Base-by-base conservation (phyloP, 2,888 invertebrate species). In the Oscheius sp. region DNA sequence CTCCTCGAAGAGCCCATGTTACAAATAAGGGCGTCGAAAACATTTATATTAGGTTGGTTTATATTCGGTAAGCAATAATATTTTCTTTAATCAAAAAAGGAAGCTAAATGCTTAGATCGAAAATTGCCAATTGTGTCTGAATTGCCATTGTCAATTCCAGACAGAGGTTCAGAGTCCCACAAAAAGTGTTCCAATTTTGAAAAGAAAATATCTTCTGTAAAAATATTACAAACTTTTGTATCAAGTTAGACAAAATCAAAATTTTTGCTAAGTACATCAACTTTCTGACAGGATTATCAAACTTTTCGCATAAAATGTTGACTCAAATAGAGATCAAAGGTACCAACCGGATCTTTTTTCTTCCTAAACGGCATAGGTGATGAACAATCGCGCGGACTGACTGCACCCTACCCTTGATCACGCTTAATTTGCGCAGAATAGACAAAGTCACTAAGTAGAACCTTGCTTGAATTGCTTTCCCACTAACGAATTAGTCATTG, bases 1-100 rank as follows among this genome's bases (percentile, higher is more conserved):
- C 77, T 42, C 74, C 74, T 20, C 80, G 75, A 5, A 81, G 71
- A 31, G 80, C 80, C 80, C 80, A 81, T 52, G 79, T 71, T 42
- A 81, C 78, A 65, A 81, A 81, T 71, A 81, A 69, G 46, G 78
- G 69, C 50, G 69, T 34, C 69, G 34, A 39, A 64, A 64, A 53
- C n/a, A n/a, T n/a, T n/a, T n/a, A 42, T 42, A 3, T 15, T 42
- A 42, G 15, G 12, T 42, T n/a, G n/a, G n/a, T n/a, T n/a, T n/a
- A n/a, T n/a, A n/a, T n/a, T n/a, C n/a, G n/a, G n/a, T n/a, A n/a
- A n/a, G n/a, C n/a, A n/a, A n/a, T n/a, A n/a, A n/a, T n/a, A n/a
- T n/a, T n/a, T n/a, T n/a, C n/a, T n/a, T n/a, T n/a, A n/a, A n/a
- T n/a, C n/a, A n/a, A n/a, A n/a, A n/a, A n/a, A n/a, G n/a, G n/a